Conservation (phyloP, 2,888 invertebrate genomes). For the Carpatolechia fugitivella region DNA sequence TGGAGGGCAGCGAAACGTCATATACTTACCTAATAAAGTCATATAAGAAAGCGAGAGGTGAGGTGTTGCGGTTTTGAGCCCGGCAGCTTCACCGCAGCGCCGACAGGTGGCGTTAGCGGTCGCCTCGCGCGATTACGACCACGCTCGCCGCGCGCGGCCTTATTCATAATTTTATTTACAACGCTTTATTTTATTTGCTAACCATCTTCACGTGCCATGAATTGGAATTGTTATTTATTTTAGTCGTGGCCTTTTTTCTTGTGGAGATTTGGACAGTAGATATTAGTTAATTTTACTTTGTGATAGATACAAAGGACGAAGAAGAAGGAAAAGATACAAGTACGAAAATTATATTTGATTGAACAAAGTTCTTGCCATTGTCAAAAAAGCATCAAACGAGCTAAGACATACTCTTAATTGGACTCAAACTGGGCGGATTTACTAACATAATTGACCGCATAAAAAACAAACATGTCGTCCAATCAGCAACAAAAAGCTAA, state of each 20-base stretch:
- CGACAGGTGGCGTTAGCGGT: constrained; percentile 64
- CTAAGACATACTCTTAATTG: too few relatives aligned
- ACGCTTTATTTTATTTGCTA: neutral
- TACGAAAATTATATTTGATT: too few relatives aligned
- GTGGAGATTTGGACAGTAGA: too few relatives aligned
- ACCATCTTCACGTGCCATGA: neutral
- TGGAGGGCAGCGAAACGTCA: too few relatives aligned
- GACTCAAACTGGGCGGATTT: neutral
- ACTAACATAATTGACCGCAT: neutral
- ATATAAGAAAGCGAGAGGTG: too few relatives aligned
- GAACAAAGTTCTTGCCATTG: too few relatives aligned
- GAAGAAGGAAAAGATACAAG: too few relatives aligned
- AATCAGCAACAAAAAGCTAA: neutral
- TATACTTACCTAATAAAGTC: too few relatives aligned
- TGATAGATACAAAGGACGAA: neutral
- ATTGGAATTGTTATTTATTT: neutral
- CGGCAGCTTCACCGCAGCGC: constrained; percentile 32
- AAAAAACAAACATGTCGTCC: too few relatives aligned
- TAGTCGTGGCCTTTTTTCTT: neutral
- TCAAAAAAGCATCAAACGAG: too few relatives aligned
- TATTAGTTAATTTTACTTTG: too few relatives aligned
- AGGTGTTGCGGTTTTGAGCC: neutral
- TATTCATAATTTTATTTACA: neutral
- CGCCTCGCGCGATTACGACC: constrained; percentile 36
- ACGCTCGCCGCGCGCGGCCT: neutral